Conservation (phyloP, 1,140 invertebrate species). For the Bicyclus anynana region DNA sequence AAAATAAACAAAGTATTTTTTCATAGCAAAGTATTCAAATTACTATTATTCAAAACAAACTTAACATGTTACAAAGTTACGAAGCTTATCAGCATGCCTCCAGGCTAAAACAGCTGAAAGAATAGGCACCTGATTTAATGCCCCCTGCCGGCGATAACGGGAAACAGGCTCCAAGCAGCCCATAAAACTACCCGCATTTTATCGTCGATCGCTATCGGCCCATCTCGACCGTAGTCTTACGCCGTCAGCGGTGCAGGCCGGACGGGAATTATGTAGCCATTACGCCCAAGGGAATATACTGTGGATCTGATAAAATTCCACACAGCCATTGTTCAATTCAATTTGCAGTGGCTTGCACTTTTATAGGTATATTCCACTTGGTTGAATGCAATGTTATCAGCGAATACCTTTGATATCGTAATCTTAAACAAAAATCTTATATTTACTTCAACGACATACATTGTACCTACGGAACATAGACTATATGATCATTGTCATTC, state of each 20-base stretch:
- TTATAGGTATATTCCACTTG: slow-evolving; percentile 3
- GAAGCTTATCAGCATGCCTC: slow-evolving; percentile 14
- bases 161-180: slow-evolving; percentile 46
- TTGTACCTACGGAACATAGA: too few species aligned
- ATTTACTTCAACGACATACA: background rate
- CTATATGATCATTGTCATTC: too few species aligned
- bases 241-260: slow-evolving; percentile 43
- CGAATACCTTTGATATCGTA: background rate
- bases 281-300: slow-evolving; percentile 42
- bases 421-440: background rate
- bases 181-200: slow-evolving; percentile 64
- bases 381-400: slow-evolving; percentile 14
- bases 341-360: slow-evolving; percentile 19
- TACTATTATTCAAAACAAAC: background rate
- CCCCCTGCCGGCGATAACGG: slow-evolving; percentile 54
- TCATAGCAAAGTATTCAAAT: too few species aligned
- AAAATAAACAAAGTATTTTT: too few species aligned
- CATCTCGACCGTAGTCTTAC: slow-evolving; percentile 49
- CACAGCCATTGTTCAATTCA: slow-evolving; percentile 25
- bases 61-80: slow-evolving; percentile 4
- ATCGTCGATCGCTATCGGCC: slow-evolving; percentile 50
- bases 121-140: slow-evolving; percentile 57
- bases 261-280: slow-evolving; percentile 58
- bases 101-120: slow-evolving; percentile 39
- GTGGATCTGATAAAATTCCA: slow-evolving; percentile 32